phyloP scores from a whole-genome alignment of 2,113 vertebrate genomes.

The Hyaena hyaena region DNA sequence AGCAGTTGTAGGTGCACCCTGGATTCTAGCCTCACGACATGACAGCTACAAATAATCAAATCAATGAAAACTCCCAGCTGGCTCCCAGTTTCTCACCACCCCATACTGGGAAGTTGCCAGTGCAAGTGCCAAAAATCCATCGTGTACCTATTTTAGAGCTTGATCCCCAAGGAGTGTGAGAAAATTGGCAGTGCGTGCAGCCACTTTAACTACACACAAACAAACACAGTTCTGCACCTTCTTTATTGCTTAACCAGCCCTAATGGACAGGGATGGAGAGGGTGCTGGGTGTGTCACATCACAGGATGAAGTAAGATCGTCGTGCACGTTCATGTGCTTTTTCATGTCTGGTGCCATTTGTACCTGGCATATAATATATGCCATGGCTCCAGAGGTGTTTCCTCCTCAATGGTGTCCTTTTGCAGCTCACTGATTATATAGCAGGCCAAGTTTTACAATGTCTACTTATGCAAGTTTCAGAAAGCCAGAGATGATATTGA shows the following conservation, averaged over 20 bases:
- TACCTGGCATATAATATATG: background rate
- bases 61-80: background rate
- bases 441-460: background rate
- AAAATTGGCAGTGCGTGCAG: rapidly evolving
- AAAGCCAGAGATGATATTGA: background rate
- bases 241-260: background rate
- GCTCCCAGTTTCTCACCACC: background rate
- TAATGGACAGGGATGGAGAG: too few species aligned
- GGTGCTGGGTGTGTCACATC: rapidly evolving
- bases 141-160: background rate
- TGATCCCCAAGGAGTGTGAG: background rate
- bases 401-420: background rate
- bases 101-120: background rate
- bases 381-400: background rate
- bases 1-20: rapidly evolving
- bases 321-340: background rate
- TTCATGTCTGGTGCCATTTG: background rate
- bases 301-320: background rate
- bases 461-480: background rate
- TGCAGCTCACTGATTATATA: background rate
- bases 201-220: too few species aligned
- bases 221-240: background rate
- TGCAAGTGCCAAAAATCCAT: rapidly evolving
- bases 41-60: background rate
- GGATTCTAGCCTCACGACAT: background rate